A percentile compares a stretch with the other conserved stretches of the same genome.
phyloP scores from a whole-genome alignment of 2,113 vertebrate genomes.

The Perca schrenkii region DNA sequence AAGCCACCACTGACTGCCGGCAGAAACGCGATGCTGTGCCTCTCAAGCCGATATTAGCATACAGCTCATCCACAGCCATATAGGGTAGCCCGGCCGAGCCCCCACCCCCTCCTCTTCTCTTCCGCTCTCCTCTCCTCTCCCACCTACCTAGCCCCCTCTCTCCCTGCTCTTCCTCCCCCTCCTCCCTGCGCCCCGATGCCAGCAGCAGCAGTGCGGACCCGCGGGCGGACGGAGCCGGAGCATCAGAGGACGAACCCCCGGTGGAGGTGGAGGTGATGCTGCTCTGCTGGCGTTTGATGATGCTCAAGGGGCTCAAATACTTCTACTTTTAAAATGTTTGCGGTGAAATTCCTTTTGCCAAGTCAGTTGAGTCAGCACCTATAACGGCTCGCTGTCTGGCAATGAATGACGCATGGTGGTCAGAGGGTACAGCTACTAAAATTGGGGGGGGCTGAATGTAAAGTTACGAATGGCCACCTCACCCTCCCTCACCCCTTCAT shows the following conservation, averaged over 20 bases:
- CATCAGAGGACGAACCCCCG: constrained; percentile 24
- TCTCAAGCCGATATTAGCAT: constrained; percentile 90
- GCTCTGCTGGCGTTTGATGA: background rate
- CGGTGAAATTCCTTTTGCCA: background rate
- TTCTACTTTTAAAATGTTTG: constrained; percentile 21
- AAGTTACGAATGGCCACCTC: constrained; percentile 22
- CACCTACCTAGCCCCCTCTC: constrained; percentile 31
- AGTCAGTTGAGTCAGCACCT: constrained; percentile 15
- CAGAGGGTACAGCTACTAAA: background rate
- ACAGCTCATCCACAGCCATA: constrained; percentile 94
- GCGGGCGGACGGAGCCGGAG: constrained; percentile 20
- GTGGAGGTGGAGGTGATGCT: background rate
- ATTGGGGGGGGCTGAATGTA: constrained; percentile 13
- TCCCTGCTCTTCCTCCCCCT: constrained; percentile 27
- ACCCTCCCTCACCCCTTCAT: background rate
- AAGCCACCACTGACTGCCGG: constrained; percentile 87
- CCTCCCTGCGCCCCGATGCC: constrained; percentile 33
- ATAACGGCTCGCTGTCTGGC: background rate
- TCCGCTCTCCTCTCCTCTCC: background rate
- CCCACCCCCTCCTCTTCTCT: constrained; percentile 74
- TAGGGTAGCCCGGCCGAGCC: constrained; percentile 90
- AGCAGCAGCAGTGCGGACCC: constrained; percentile 64
- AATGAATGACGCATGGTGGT: constrained; percentile 43
- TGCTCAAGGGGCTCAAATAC: background rate
- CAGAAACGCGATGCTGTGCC: constrained; percentile 85